A percentile compares a stretch with the other conserved stretches of the same genome.
These are phyloP conservation scores for Tetramorium bicarinatum DNA, from an alignment of 2,888 invertebrate species.

Conservation along the genomic window DNA sequence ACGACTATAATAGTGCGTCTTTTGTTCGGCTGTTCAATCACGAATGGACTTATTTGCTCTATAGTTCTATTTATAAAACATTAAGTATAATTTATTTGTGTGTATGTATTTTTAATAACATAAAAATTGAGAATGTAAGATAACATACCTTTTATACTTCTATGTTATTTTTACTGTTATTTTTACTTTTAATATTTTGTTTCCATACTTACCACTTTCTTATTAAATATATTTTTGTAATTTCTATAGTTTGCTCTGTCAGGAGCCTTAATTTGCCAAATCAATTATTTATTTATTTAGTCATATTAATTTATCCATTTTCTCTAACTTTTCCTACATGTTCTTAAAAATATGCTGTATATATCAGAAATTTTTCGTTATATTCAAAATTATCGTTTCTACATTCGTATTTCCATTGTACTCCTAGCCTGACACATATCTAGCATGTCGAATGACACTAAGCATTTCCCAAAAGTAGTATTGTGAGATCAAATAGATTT, in stretches of 20 bases:
- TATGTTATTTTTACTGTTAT: not conserved
- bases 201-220: not conserved
- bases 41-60: not conserved
- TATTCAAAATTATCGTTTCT: not conserved
- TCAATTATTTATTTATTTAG: not conserved
- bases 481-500: slow-evolving; percentile 12
- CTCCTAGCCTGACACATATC: not conserved
- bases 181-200: not conserved
- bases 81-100: not conserved
- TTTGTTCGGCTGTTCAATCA: slow-evolving; percentile 34
- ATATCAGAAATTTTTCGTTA: not conserved
- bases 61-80: slow-evolving; percentile 15
- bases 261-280: not conserved
- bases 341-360: slow-evolving; percentile 4
- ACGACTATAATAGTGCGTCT: slow-evolving; percentile 28
- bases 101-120: not conserved
- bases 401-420: not conserved
- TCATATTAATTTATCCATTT: not conserved
- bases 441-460: not conserved
- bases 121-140: not conserved
- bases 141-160: not conserved
- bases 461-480: slow-evolving; percentile 12
- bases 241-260: not conserved
- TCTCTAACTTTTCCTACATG: too few species aligned
- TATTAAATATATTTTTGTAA: not conserved